Conservation (phyloP, 2,888 invertebrate genomes). For the Agrilus cyanescens region DNA sequence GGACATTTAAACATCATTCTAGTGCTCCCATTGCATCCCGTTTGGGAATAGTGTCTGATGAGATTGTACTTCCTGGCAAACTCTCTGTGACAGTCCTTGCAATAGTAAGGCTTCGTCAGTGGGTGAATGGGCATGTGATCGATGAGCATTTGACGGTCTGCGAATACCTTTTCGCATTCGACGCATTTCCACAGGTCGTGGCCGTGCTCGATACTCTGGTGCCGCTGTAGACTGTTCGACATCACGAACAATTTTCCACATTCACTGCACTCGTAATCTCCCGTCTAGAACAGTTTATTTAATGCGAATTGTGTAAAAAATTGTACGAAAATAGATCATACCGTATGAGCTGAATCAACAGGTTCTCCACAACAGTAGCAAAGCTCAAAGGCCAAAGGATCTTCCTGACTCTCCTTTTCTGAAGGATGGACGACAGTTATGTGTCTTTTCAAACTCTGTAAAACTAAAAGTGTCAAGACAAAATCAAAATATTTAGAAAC, state of each 20-base stretch:
- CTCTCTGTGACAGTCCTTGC: slow-evolving; percentile 54
- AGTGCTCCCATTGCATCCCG: slow-evolving; percentile 50
- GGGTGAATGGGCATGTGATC: slow-evolving; percentile 59
- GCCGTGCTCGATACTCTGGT: slow-evolving; percentile 56
- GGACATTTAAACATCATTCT: slow-evolving; percentile 44
- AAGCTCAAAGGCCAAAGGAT: slow-evolving; percentile 33
- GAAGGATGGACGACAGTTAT: slow-evolving; percentile 27
- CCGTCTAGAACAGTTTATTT: slow-evolving; percentile 30
- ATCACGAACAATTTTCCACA: slow-evolving; percentile 67
- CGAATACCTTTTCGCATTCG: slow-evolving; percentile 55
- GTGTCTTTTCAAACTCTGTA: slow-evolving; percentile 34
- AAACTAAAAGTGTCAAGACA: slow-evolving; percentile 8
- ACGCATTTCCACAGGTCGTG: slow-evolving; percentile 47
- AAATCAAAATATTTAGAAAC: not conserved
- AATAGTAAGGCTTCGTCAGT: slow-evolving; percentile 47
- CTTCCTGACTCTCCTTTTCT: slow-evolving; percentile 22
- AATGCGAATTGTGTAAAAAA: not conserved
- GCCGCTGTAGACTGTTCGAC: slow-evolving; percentile 51
- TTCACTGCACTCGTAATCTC: slow-evolving; percentile 41
- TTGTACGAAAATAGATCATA: slow-evolving; percentile 20
- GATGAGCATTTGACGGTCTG: slow-evolving; percentile 46
- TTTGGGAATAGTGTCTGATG: slow-evolving; percentile 54
- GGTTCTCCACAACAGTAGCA: slow-evolving; percentile 50
- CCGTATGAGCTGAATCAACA: slow-evolving; percentile 41
- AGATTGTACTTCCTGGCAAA: slow-evolving; percentile 70